Conservation (phyloP, 2,113 vertebrate genomes). For the Brienomyrus brachyistius region DNA sequence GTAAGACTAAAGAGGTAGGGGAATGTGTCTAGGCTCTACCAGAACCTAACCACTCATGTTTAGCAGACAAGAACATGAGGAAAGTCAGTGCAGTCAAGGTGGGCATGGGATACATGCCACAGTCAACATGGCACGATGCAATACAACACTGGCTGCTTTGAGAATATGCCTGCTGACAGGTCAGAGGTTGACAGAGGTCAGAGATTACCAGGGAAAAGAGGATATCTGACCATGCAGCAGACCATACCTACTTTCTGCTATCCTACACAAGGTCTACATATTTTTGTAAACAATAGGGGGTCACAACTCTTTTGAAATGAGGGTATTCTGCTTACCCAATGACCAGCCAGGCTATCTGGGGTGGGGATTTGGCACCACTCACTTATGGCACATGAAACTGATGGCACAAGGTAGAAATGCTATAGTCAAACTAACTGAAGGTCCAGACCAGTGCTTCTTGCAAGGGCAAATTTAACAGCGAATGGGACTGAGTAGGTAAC, state of each 20-base stretch:
- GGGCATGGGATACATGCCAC: background rate
- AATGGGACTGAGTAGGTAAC: background rate
- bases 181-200: background rate
- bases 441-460: background rate
- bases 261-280: background rate
- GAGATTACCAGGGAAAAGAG: background rate
- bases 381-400: slow-evolving; percentile 42
- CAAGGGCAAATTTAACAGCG: background rate
- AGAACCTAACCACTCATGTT: background rate
- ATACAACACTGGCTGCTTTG: background rate
- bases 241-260: background rate
- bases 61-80: background rate
- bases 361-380: slow-evolving; percentile 26
- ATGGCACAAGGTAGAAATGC: slow-evolving; percentile 27
- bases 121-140: background rate
- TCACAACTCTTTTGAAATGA: background rate
- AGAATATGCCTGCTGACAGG: background rate
- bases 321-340: background rate
- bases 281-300: slow-evolving; percentile 4
- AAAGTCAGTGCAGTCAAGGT: background rate
- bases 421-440: background rate
- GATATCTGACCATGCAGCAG: background rate
- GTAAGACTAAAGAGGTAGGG: slow-evolving; percentile 25
- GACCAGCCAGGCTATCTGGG: background rate
- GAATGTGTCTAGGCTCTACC: background rate